Evolutionary conservation across 2,797 vertebrate genomes (phyloP), one percentile per base, ranked within the genome.

Genomic region (Erithacus rubecula): DNA sequence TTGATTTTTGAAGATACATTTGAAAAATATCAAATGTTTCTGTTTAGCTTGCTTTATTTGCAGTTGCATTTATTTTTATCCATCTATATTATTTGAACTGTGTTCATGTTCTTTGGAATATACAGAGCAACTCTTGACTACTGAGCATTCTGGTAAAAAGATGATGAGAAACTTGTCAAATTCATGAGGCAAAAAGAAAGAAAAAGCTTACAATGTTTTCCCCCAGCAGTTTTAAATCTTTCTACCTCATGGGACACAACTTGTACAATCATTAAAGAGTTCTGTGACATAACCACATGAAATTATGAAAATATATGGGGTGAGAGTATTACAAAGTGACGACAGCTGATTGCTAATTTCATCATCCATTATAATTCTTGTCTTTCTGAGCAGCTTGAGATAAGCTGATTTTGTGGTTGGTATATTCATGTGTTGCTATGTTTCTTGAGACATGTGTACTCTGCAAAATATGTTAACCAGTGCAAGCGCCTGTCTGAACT

Each of bases 381-480:
- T 85, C 77, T 81, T 85, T 62, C 46, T 27, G 53, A 91, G 83
- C 64, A 85, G 76, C 46, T 94, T 86, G 91, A 93, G 94, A 96
- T 95, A 94, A 94, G 69, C 65, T 83, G 82, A 71, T 75, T 92
- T 91, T 93, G 82, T 87, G 91, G 79, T 86, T 81, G 64, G n/a
- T 89, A 36, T 62, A 81, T 85, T 90, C 87, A 65, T 62, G 75
- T 64, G 30, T 55, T 93, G 65, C 63, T 81, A 1, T 77, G 53
- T 86, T 94, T 86, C 84, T 87, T 75, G 68, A 86, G 87, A 95
- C 62, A 15, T 44, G 60, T 89, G 75, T 39, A 46, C 64, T 80
- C 79, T 89, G 71, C 49, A 91, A 84, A 93, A 63, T 80, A 85
- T 74, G 87, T 74, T 71, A 85, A 78, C 49, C 27, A 64, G 44